Base-by-base conservation (phyloP, 2,888 invertebrate species). In the Pomacea canaliculata region DNA sequence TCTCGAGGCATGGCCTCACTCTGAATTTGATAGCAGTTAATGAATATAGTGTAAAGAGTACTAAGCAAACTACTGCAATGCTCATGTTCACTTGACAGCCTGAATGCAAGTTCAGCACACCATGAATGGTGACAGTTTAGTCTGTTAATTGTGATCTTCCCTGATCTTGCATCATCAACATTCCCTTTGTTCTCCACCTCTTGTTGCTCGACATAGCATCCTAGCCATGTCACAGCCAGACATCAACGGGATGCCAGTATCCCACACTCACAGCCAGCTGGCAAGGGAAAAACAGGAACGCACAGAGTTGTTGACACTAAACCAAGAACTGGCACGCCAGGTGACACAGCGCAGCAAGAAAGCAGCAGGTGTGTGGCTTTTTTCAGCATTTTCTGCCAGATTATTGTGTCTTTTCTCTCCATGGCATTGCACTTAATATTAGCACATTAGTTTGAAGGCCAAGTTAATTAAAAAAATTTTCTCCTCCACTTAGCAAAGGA, bases 341-440 rank as follows among this genome's bases (percentile, higher is more conserved):
- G 97, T 97, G 86, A 97, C 96, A 93, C 96, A 96, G 92, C 96
- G 96, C 93, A 97, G 96, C 92, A 96, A 96, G 93, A 95, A 96
- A 90, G 96, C 97, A 86, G 97, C 97, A 92, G 97, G 97, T 97
- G 76, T 23, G 76, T 76, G 10, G 9, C 27, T 48, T n/a, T 4
- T n/a, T 66, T 1, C 51, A 8, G n/a, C 49, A 48, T 71, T 5
- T 71, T 51, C 19, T 71, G 37, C 56, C 49, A 23, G 13, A 23
- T 12, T 56, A 3, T 70, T 67, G 23, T 12, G 16, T 16, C 16
- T 68, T n/a, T 7, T 12, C 13, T 68, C 7, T 37, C 49, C 46
- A 7, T 18, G 16, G 27, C 10, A 16, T 68, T 37, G 46, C 19
- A 13, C 19, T n/a, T n/a, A 12, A 7, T 10, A 12, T 68, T 8